Conservation (phyloP, 35 echinoderm and acorn worm species). For the Strongylocentrotus purpuratus region DNA sequence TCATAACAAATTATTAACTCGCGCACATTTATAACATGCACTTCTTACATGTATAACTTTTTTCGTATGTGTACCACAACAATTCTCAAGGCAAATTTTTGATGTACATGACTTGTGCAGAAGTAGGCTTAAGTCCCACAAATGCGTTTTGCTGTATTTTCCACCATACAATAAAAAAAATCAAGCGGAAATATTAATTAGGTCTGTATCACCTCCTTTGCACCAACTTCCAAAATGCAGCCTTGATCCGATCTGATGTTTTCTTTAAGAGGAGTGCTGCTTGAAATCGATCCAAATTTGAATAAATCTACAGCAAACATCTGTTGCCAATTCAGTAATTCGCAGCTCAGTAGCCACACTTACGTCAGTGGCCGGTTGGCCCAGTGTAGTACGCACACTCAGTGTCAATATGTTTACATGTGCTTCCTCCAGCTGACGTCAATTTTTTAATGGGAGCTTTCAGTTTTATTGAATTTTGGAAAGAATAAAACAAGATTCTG, state of each 20-base stretch:
- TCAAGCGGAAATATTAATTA: background rate
- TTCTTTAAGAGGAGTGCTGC: background rate
- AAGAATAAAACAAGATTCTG: background rate
- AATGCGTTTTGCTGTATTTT: no score
- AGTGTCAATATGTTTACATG: background rate
- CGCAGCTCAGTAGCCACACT: background rate
- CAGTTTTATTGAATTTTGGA: background rate
- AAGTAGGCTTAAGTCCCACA: no score
- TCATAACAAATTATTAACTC: no score
- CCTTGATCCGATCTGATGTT: background rate
- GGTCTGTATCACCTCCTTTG: background rate
- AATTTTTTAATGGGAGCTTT: background rate
- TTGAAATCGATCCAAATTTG: background rate
- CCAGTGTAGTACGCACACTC: background rate
- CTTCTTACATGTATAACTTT: no score
- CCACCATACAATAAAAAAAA: background rate
- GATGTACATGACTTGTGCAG: background rate
- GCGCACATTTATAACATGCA: no score
- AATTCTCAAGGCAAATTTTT: no score
- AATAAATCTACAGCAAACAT: background rate
- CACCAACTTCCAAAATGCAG: background rate
- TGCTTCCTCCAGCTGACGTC: background rate
- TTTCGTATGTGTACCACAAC: no score
- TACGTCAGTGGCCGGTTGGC: background rate
- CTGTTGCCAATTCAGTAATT: background rate